phyloP scores from a whole-genome alignment of 1,140 invertebrate genomes.

The Drosophila hydei region DNA sequence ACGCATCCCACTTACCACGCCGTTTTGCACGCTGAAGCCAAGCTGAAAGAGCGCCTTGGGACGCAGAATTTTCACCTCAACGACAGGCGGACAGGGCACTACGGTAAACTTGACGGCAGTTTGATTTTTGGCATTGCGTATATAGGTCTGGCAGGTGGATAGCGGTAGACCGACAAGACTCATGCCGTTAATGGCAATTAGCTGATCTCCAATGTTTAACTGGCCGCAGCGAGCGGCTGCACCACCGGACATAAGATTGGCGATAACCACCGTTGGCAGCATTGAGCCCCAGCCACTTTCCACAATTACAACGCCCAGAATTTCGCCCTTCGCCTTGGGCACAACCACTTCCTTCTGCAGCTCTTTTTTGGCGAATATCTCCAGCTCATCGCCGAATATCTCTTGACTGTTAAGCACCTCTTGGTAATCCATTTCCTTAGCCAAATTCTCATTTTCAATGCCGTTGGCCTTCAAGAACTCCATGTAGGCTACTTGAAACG shows the following conservation, averaged over 20 bases:
- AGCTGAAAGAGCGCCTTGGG: constrained; percentile 99
- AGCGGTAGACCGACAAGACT: constrained; percentile 98
- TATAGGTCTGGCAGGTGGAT: constrained; percentile 99
- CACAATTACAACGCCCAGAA: constrained; percentile 97
- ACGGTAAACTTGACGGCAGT: constrained; percentile 99
- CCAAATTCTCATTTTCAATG: constrained; percentile 96
- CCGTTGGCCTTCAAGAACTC: constrained; percentile 99
- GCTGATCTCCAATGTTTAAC: constrained; percentile 99
- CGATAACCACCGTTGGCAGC: constrained; percentile 93
- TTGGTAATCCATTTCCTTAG: constrained; percentile 99
- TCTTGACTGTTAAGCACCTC: constrained; percentile 99
- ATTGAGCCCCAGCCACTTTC: constrained; percentile 94
- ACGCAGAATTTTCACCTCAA: constrained; percentile 99
- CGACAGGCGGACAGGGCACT: constrained; percentile 99
- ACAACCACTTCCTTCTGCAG: constrained; percentile 99
- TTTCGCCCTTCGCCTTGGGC: constrained; percentile 99
- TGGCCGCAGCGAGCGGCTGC: constrained; percentile 98
- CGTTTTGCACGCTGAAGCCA: constrained; percentile 99
- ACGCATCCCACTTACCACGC: constrained; percentile 91
- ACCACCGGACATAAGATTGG: constrained; percentile 97
- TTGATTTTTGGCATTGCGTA: constrained; percentile 99
- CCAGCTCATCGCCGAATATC: constrained; percentile 99
- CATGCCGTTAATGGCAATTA: constrained; percentile 99
- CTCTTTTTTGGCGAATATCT: constrained; percentile 99
- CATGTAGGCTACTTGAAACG: constrained; percentile 99